A percentile compares a stretch with the other conserved stretches of the same genome.
phyloP scores from a whole-genome alignment of 2,113 vertebrate species.

The Elgaria multicarinata region DNA sequence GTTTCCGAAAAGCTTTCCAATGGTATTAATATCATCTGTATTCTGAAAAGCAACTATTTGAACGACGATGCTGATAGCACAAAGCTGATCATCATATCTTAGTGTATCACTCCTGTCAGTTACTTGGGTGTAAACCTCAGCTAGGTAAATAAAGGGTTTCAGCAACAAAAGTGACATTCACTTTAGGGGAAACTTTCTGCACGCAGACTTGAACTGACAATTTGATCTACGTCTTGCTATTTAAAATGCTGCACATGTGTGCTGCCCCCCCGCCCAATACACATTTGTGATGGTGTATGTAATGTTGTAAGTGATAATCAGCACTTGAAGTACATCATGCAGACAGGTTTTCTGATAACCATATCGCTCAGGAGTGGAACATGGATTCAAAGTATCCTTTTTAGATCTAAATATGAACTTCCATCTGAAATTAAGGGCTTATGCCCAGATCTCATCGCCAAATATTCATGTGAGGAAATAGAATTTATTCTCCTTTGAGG shows the following conservation, averaged over 20 bases:
- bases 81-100: background rate
- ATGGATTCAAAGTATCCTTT: background rate
- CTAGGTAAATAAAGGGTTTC: constrained; percentile 14
- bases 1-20: background rate
- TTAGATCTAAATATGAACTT: background rate
- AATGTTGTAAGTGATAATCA: background rate
- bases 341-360: background rate
- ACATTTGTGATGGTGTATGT: background rate
- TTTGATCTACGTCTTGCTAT: background rate
- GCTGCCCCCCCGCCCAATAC: background rate
- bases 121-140: background rate
- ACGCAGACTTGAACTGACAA: background rate
- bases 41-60: background rate
- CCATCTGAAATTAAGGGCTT: background rate
- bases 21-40: background rate
- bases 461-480: background rate
- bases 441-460: background rate
- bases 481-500: background rate
- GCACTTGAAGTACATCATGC: background rate
- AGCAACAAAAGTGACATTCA: background rate
- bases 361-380: background rate
- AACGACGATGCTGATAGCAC: background rate
- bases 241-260: background rate
- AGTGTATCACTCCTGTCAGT: background rate
- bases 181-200: background rate